phyloP scores from a whole-genome alignment of 2,888 invertebrate genomes.

The Nemotelus pantherinus region DNA sequence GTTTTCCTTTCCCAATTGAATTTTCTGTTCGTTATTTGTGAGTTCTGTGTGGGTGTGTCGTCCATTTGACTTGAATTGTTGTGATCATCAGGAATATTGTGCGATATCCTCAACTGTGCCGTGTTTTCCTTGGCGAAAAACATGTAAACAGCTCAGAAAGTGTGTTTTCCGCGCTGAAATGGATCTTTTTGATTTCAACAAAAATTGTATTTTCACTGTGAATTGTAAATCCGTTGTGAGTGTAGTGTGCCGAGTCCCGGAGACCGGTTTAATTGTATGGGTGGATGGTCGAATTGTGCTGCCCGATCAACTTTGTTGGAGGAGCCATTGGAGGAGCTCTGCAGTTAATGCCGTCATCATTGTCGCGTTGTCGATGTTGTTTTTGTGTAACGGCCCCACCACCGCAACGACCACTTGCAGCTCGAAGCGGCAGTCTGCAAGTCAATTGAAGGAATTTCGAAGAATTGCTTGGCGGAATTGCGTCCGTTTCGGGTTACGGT shows the following conservation, averaged over 20 bases:
- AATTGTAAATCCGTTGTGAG: not conserved
- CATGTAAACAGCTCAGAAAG: too few species aligned
- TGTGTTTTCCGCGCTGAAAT: too few species aligned
- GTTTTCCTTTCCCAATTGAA: not conserved
- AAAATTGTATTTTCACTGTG: too few species aligned
- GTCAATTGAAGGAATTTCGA: conserved; percentile 13
- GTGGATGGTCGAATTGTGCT: not conserved
- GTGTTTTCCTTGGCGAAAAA: too few species aligned
- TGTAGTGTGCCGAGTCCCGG: not conserved
- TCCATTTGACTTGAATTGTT: not conserved
- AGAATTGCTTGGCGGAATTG: not conserved
- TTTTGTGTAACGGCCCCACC: conserved; percentile 15
- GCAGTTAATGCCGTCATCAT: conserved; percentile 8
- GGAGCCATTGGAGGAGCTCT: not conserved
- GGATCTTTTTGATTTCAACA: too few species aligned
- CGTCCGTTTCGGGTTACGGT: not conserved
- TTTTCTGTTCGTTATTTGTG: not conserved
- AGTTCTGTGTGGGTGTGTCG: not conserved
- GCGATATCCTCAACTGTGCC: too few species aligned
- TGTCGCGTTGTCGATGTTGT: not conserved
- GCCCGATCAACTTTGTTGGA: too few species aligned
- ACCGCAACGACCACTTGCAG: conserved; percentile 3
- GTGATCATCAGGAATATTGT: too few species aligned
- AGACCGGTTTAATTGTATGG: conserved; percentile 1
- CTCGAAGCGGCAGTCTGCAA: not conserved